Evolutionary conservation across 2,113 vertebrate genomes (phyloP), one percentile per base, ranked within the genome.

Genomic region (Abramis brama): DNA sequence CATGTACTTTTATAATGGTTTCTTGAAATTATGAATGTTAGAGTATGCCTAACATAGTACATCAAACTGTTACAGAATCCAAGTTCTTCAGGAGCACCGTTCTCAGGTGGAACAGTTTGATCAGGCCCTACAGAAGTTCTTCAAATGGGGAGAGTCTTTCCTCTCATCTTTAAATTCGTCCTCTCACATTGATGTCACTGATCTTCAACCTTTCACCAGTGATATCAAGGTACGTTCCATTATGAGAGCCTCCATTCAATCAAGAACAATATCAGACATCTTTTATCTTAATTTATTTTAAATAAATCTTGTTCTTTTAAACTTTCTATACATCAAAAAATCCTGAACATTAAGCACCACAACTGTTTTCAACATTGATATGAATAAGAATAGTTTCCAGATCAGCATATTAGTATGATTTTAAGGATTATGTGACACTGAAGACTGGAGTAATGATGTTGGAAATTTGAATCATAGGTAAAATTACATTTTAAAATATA

Each of bases 61-160:
- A 52, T 77, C 3, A 77, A 50, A 19, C 50, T 5, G 1, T 55
- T 60, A 66, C 86, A 99, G 98, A 94, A 95, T 96, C 70, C 83
- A 78, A 64, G 94, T 96, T 15, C 94, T 99, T 71, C 96, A 97
- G 23, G 93, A 92, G n/a, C 94, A 96, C 83, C 90, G 97, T 45
- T 92, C 91, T 4, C 91, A 96, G 83, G 94, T 98, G 79, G 94
- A 94, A 79, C 92, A 96, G 64, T 96, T 97, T 91, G 97, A 99
- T 90, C 95, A 96, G 82, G 90, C 93, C 52, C 93, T 99, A 25
- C 93, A 97, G 50, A 94, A 92, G 43, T 97, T 98, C 92, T 99
- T 97, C 52, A 94, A 95, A 36, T 98, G 97, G 97, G 96, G 97
- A 85, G 97, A 98, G 62, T 92, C 90, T 78, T 95, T 97, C 81